Percentiles rank a stretch among this genome's conserved stretches.
phyloP scores from a whole-genome alignment of 2,888 invertebrate genomes.

The Agonopterix subpropinquella region DNA sequence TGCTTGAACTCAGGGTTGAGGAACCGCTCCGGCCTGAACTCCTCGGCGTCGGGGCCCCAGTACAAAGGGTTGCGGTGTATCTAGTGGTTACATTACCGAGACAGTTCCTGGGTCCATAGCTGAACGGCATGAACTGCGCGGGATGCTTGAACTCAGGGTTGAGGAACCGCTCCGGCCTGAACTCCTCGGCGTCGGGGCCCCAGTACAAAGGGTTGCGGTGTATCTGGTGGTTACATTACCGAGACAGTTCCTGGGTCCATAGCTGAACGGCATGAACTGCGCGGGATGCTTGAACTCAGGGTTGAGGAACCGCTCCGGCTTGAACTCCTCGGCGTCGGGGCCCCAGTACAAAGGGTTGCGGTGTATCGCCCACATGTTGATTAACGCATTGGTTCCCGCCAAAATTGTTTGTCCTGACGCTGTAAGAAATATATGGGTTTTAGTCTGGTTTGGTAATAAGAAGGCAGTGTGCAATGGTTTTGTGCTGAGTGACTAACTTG shows the following conservation, averaged over 20 bases:
- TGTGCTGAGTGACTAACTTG: too few species aligned
- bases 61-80: constrained; percentile 15
- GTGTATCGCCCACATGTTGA: constrained; percentile 15
- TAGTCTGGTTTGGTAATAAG: too few species aligned
- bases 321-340: constrained; percentile 13
- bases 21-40: constrained; percentile 18
- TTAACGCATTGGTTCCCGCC: constrained; percentile 1
- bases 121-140: constrained; percentile 30
- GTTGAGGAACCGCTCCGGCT: constrained; percentile 17
- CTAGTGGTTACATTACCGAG: constrained; percentile 22
- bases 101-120: constrained; percentile 34
- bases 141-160: constrained; percentile 22
- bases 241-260: constrained; percentile 14
- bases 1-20: constrained; percentile 16
- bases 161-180: constrained; percentile 43
- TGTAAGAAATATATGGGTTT: background rate
- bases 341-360: constrained; percentile 18
- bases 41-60: constrained; percentile 17
- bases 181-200: constrained; percentile 39
- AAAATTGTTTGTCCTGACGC: background rate
- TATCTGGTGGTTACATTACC: constrained; percentile 5
- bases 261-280: constrained; percentile 16
- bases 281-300: constrained; percentile 8
- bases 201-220: constrained; percentile 44
- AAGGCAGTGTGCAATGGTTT: too few species aligned